These are phyloP conservation scores for Addax nasomaculatus DNA, from an alignment of 2,113 vertebrate genomes.

Conservation along the genomic window DNA sequence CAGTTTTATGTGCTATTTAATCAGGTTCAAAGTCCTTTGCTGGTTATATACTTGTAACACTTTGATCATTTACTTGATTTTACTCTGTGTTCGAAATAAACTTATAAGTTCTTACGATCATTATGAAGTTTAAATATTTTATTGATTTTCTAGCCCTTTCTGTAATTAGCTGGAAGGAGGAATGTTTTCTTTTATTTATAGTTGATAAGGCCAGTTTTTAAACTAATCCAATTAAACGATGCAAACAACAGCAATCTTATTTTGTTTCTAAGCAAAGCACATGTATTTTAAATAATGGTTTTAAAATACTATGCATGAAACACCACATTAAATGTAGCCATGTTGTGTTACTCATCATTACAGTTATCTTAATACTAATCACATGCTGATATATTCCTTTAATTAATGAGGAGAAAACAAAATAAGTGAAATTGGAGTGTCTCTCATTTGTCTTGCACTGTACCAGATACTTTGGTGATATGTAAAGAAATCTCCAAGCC, in stretches of 20 bases:
- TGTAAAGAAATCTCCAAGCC: not conserved
- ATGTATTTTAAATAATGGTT: constrained; percentile 6
- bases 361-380: not conserved
- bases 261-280: constrained; percentile 37
- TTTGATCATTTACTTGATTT: not conserved
- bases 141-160: not conserved
- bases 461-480: not conserved
- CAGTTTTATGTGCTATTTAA: constrained; percentile 6
- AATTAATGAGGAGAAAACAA: not conserved
- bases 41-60: not conserved
- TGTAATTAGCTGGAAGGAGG: not conserved
- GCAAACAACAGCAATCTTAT: not conserved
- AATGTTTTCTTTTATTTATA: constrained; percentile 1
- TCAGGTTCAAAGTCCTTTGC: not conserved
- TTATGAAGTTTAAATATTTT: constrained; percentile 27
- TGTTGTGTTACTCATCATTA: constrained; percentile 6
- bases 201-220: not conserved
- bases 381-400: not conserved
- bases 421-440: not conserved
- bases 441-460: not conserved
- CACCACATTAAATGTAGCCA: not conserved
- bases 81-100: constrained; percentile 12
- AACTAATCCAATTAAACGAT: not conserved
- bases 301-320: constrained; percentile 34
- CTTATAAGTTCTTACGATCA: not conserved